These are phyloP conservation scores for Dolichopus griseipennis DNA, from an alignment of 2,888 invertebrate genomes.

Conservation along the genomic window DNA sequence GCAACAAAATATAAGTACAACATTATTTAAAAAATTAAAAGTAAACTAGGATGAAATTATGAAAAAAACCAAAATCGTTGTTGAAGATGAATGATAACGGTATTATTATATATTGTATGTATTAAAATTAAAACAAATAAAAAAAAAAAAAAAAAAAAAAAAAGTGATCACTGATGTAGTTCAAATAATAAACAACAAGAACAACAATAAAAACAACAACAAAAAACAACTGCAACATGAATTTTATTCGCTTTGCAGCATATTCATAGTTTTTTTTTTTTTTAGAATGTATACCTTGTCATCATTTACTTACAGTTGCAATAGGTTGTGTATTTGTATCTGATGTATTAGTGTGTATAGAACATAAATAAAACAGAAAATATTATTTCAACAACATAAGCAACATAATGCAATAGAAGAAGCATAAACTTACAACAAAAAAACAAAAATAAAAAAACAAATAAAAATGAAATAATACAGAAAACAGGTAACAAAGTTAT, in stretches of 20 bases:
- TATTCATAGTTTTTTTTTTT: too few relatives aligned
- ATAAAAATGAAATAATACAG: neutral
- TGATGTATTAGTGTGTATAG: too few relatives aligned
- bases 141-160: neutral
- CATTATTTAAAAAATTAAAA: neutral
- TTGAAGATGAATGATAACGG: conserved; percentile 1
- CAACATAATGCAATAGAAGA: too few relatives aligned
- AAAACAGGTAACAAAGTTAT: neutral
- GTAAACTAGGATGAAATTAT: neutral
- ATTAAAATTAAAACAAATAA: neutral
- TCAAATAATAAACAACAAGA: neutral
- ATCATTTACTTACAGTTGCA: neutral
- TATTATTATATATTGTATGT: neutral
- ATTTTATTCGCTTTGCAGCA: neutral
- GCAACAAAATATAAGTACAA: neutral
- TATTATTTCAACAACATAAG: too few relatives aligned
- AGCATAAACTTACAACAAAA: too few relatives aligned
- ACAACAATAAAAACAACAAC: neutral
- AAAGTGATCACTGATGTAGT: neutral
- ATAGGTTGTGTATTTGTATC: too few relatives aligned
- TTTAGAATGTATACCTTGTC: too few relatives aligned
- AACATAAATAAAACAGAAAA: too few relatives aligned
- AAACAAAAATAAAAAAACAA: neutral
- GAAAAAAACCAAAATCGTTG: neutral
- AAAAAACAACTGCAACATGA: neutral